Evolutionary conservation across 2,888 invertebrate genomes (phyloP).

Genomic region (Sympetrum striolatum): DNA sequence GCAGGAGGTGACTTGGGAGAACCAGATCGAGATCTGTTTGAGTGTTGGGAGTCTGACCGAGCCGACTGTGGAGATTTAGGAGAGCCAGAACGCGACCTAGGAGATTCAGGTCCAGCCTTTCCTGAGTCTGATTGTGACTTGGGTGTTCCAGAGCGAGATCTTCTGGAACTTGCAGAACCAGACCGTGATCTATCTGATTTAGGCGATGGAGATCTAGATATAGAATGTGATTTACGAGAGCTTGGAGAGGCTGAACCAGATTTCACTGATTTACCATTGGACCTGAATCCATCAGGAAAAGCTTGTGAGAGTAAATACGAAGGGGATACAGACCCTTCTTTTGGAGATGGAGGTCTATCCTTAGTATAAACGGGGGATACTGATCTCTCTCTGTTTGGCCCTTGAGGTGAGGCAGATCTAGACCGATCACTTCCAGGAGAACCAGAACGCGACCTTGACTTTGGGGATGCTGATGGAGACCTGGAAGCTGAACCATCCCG

Average conservation of each 20-base stretch:
- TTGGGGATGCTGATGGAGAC: slow-evolving; percentile 53
- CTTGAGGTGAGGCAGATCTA: slow-evolving; percentile 53
- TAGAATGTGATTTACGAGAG: neutral
- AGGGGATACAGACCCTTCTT: slow-evolving; percentile 53
- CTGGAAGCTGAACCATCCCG: slow-evolving; percentile 51
- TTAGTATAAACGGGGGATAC: slow-evolving; percentile 54
- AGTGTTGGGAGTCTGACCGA: neutral
- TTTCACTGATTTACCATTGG: neutral
- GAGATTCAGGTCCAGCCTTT: slow-evolving; percentile 16
- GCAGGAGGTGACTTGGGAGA: neutral
- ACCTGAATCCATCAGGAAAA: slow-evolving; percentile 28
- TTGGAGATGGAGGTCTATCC: slow-evolving; percentile 50
- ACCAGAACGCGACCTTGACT: slow-evolving; percentile 52
- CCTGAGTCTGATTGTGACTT: neutral
- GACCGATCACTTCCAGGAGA: slow-evolving; percentile 48
- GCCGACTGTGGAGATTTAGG: neutral
- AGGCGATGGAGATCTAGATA: slow-evolving; percentile 23
- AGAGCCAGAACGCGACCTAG: slow-evolving; percentile 45
- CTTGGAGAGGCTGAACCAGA: slow-evolving; percentile 14
- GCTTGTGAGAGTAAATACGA: slow-evolving; percentile 44
- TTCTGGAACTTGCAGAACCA: slow-evolving; percentile 44
- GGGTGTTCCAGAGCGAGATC: slow-evolving; percentile 29
- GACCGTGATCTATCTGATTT: neutral
- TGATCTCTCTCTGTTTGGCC: slow-evolving; percentile 53
- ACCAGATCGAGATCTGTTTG: neutral